Evolutionary conservation across 2,113 vertebrate genomes (phyloP).

Genomic region (Alosa alosa): DNA sequence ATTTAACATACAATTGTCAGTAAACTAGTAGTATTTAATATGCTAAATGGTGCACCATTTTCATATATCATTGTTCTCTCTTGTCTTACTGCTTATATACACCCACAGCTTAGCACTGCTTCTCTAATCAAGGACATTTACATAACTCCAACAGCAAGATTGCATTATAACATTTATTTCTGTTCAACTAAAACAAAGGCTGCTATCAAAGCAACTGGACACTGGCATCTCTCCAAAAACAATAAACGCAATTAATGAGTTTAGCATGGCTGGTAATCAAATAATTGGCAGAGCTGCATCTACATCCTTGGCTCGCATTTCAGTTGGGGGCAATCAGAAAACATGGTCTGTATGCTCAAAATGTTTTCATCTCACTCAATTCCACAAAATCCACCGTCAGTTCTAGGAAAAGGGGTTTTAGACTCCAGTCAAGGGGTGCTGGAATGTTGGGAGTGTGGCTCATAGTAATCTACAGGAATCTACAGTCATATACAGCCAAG

Average conservation of each 20-base stretch:
- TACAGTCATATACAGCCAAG: neutral
- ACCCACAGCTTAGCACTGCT: neutral
- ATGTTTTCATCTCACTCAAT: conserved; percentile 22
- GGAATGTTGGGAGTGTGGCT: conserved; percentile 20
- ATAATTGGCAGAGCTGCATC: conserved; percentile 28
- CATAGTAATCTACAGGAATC: neutral
- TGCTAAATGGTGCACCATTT: neutral
- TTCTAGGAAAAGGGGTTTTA: conserved; percentile 33
- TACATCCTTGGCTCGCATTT: conserved; percentile 26
- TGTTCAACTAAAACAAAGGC: conserved; percentile 27
- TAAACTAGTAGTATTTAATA: neutral
- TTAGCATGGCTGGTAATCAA: conserved; percentile 42
- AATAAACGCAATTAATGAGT: conserved; percentile 43
- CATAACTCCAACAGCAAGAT: neutral
- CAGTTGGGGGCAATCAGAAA: conserved; percentile 26
- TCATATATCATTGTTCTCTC: neutral
- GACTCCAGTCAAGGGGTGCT: conserved; percentile 25
- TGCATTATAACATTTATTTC: conserved; percentile 23
- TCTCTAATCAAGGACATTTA: conserved; percentile 24
- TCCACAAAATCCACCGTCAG: conserved; percentile 27
- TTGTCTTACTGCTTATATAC: neutral
- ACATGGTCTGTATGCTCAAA: neutral
- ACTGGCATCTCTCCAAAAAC: conserved; percentile 39
- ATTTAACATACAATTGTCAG: neutral
- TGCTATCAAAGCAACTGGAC: conserved; percentile 23